Evolutionary conservation across 2,888 invertebrate species (phyloP), one percentile per base, ranked within the genome.

Genomic region (Mycalesis mineus): DNA sequence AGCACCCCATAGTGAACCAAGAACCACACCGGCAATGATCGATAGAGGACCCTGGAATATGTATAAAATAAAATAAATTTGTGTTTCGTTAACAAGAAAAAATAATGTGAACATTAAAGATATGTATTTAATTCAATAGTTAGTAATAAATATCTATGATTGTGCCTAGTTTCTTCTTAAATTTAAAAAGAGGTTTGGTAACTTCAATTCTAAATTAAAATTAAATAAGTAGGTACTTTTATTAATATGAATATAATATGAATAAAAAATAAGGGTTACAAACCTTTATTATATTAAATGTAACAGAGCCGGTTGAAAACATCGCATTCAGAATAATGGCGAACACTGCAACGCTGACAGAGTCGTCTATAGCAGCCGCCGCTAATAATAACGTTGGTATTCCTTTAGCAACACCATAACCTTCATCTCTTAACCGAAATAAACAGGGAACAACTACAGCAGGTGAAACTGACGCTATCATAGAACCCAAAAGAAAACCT

Each of bases 361-460:
- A 96, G 80, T 97, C 97, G 72, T 97, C 97, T 50, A 97, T 93
- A 59, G 96, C 95, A 8, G 97, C 93, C 1, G 97, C 94, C 0
- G 97, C 97, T 17, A 97, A 94, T 7, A 97, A 93, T 49, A 97
- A 90, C 0, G 97, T 97, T 0, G 97, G 96, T 41, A 97, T 95
- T 11, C 97, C 97, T 88, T 96, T 95, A 33, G 93, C 92, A 0
- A 95, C 93, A 0, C 97, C 97, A 71, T 95, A 95, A 0, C 92
- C 92, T 68, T 92, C 92, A 60, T 92, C 92, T 40, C 95, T 91
- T 9, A 97, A 84, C 60, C 93, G 89, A 70, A 97, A 93, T 64
- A 97, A 91, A 68, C 95, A 95, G 0, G 97, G 96, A 0, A 97
- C 97, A 7, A 97, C 95, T 3, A 97, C 96, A 7, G 97, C 97